These are phyloP conservation scores for Ellobium chinense DNA, from an alignment of 2,888 invertebrate genomes.

Conservation along the genomic window DNA sequence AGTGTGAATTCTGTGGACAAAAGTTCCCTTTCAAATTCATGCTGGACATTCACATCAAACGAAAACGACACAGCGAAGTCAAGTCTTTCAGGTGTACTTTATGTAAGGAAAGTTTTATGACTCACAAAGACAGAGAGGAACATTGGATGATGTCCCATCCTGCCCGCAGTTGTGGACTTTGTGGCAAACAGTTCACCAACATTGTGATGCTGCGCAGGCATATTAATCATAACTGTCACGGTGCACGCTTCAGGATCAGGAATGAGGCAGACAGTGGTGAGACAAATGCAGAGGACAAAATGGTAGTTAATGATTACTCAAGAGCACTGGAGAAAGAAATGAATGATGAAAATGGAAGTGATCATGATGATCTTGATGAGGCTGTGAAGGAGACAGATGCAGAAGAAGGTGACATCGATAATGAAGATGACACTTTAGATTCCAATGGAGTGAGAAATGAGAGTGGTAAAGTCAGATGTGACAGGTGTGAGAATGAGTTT, in stretches of 20 bases:
- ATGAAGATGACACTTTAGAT: slow-evolving; percentile 5
- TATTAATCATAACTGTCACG: slow-evolving; percentile 39
- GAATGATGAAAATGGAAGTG: slow-evolving; percentile 4
- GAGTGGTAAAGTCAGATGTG: slow-evolving; percentile 36
- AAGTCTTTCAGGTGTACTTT: slow-evolving; percentile 42
- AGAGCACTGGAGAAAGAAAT: not conserved
- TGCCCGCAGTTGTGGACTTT: slow-evolving; percentile 37
- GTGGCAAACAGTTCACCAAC: slow-evolving; percentile 40
- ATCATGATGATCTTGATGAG: slow-evolving; percentile 18
- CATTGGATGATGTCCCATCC: slow-evolving; percentile 45
- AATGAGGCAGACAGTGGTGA: not conserved
- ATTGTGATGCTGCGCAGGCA: slow-evolving; percentile 42
- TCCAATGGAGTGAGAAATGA: not conserved
- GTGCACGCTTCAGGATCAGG: slow-evolving; percentile 33
- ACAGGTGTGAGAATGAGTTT: slow-evolving; percentile 24
- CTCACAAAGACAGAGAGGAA: slow-evolving; percentile 37
- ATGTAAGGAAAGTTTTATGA: slow-evolving; percentile 33
- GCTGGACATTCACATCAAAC: slow-evolving; percentile 43
- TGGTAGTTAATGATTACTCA: not conserved
- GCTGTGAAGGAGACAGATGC: not conserved
- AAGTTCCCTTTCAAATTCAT: slow-evolving; percentile 41
- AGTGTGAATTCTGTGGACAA: slow-evolving; percentile 37
- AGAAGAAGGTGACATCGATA: slow-evolving; percentile 20
- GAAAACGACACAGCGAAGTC: slow-evolving; percentile 33
- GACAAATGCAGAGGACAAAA: not conserved